Conservation (phyloP, 1,140 invertebrate genomes). For the Penaeus japonicus region DNA sequence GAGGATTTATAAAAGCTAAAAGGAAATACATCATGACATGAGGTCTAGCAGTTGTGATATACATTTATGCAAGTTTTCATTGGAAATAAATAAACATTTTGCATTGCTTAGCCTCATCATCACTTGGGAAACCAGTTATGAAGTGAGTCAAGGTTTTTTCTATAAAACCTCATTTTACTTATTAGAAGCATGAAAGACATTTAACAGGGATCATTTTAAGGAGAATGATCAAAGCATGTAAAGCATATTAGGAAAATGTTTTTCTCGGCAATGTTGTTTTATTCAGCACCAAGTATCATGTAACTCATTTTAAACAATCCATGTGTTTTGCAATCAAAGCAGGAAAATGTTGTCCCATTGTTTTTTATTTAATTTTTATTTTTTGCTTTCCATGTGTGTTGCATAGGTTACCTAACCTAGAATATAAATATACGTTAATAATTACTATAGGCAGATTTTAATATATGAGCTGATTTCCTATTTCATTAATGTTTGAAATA, state of each 20-base stretch:
- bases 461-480: constrained; percentile 13
- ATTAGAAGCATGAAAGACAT: too few species aligned
- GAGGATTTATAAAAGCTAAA: too few species aligned
- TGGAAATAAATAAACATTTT: too few species aligned
- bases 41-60: too few species aligned
- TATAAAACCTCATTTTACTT: too few species aligned
- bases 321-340: constrained; percentile 45
- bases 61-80: too few species aligned
- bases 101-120: too few species aligned
- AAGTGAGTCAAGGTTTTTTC: too few species aligned
- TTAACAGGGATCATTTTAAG: too few species aligned
- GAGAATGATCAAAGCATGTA: background rate
- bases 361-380: background rate
- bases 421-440: constrained; percentile 26
- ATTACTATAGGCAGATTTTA: constrained; percentile 36
- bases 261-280: constrained; percentile 38
- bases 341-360: constrained; percentile 38
- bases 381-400: constrained; percentile 50
- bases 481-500: constrained; percentile 37
- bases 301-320: constrained; percentile 44
- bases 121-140: too few species aligned
- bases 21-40: too few species aligned
- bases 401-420: constrained; percentile 29
- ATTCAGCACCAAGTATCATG: constrained; percentile 28
- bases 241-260: background rate